Evolutionary conservation across 2,797 vertebrate genomes (phyloP), one percentile per base, ranked within the genome.

Genomic region (Platalea minor): DNA sequence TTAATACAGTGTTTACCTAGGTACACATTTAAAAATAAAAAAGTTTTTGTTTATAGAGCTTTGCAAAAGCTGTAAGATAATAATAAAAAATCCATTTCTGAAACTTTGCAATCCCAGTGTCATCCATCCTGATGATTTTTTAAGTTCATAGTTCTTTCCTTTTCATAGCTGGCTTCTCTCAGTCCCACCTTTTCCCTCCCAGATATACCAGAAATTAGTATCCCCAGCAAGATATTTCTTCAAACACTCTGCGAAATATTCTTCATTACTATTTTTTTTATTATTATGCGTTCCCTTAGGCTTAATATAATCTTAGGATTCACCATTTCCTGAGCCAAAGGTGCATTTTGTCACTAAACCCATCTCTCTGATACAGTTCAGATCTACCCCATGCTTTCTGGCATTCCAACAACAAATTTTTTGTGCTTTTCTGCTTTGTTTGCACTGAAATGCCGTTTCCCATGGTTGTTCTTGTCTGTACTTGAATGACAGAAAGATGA

Each of bases 391-490:
- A 21, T 3, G 7, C 0, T 63, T 61, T 77, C 37, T 86, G 54
- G 13, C 43, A 41, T 92, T 93, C 70, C 65, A 94, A 28, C 37
- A 91, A 64, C 35, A 83, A 85, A 13, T 64, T 68, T 63, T 80
- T 83, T 90, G 77, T 85, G 54, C 11, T 94, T 28, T 76, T 68
- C 13, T 75, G 7, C 13, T 92, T 50, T 91, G 46, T 16, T 91
- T 84, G 79, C 28, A 57, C 77, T 68, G 59, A 96, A 97, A 95
- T 91, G n/a, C 10, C 79, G 73, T 91, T 93, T 85, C 80, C 39
- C 46, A 69, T 45, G 11, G 53, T 65, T 96, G 72, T 89, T 70
- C 72, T 67, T 85, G 31, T 69, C 60, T 77, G 37, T 91, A 72
- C 39, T 67, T 86, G 72, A 92, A 83, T 33, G 70, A 72, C 39